Evolutionary conservation across 2,888 invertebrate species (phyloP), one percentile per base, ranked within the genome.

Genomic region (Synanthedon myopaeformis): DNA sequence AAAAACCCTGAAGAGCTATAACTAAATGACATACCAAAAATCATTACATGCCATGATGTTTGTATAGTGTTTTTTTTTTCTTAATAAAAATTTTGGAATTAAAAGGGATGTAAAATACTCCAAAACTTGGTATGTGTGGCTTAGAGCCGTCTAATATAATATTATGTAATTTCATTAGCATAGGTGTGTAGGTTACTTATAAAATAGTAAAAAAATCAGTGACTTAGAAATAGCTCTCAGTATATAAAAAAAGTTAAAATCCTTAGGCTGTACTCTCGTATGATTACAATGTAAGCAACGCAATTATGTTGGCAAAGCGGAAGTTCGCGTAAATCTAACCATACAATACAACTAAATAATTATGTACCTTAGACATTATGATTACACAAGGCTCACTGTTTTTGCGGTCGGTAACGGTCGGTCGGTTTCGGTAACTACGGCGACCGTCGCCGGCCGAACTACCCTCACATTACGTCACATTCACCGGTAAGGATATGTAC

Each of bases 161-260:
- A 35, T 35, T 35, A 35, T 42, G 42, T 52, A 71, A 73, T 76
- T 75, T 74, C 65, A 67, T 77, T 76, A 72, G 42, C 41, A 51
- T 51, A 51, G 45, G 45, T 45, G 17, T 41, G 67, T 66, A 23
- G 57, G 64, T 63, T 69, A 67, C 74, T 74, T 79, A 83, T 74
- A 78, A 82, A 35, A 77, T 78, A 72, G 80, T 83, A 80, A 78
- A 84, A 35, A 84, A 81, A 79, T 59, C 79, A 79, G 86, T 76
- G 86, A 87, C 85, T 86, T 85, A 87, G 87, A 79, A 86, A 86
- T 87, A 87, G 87, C 87, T 86, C 87, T 84, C 86, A 85, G 86
- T 74, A 76, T 81, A 78, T 79, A 80, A 82, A 83, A 76, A 85
- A 81, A 70, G 84, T 87, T 87, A 86, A 86, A 86, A 86, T 87